Conservation (phyloP, 2,113 vertebrate species). For the Puffinus mauretanicus region DNA sequence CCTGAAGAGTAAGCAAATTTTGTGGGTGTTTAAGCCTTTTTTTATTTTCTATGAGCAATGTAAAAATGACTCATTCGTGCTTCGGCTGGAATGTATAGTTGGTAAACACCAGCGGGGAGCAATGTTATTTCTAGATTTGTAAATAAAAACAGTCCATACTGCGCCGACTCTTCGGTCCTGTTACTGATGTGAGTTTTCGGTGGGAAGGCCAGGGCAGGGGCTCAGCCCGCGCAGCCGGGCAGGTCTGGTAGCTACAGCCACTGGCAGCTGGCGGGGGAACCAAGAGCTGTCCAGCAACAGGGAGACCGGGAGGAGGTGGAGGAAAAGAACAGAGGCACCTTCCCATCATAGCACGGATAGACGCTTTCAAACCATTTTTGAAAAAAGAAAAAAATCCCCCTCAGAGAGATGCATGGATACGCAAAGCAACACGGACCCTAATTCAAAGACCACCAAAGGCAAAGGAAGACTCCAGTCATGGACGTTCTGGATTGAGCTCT, state of each 20-base stretch:
- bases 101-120: neutral
- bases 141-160: slow-evolving; percentile 46
- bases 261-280: neutral
- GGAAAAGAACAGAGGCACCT: neutral
- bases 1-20: slow-evolving; percentile 57
- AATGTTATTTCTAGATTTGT: slow-evolving; percentile 32
- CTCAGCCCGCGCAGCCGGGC: neutral
- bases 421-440: neutral
- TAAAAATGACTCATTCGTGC: slow-evolving; percentile 68
- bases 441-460: neutral
- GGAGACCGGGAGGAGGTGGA: neutral
- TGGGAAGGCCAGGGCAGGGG: neutral
- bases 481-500: neutral
- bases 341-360: neutral
- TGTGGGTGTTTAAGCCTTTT: slow-evolving; percentile 57
- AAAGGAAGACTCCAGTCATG: neutral
- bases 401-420: neutral
- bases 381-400: no score
- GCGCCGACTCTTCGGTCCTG: neutral
- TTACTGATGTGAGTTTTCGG: neutral
- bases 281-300: neutral
- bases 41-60: slow-evolving; percentile 66
- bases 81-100: slow-evolving; percentile 34
- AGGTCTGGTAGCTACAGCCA: neutral
- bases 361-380: neutral